Conservation (phyloP, 2,113 vertebrate species). For the Geococcyx californianus region DNA sequence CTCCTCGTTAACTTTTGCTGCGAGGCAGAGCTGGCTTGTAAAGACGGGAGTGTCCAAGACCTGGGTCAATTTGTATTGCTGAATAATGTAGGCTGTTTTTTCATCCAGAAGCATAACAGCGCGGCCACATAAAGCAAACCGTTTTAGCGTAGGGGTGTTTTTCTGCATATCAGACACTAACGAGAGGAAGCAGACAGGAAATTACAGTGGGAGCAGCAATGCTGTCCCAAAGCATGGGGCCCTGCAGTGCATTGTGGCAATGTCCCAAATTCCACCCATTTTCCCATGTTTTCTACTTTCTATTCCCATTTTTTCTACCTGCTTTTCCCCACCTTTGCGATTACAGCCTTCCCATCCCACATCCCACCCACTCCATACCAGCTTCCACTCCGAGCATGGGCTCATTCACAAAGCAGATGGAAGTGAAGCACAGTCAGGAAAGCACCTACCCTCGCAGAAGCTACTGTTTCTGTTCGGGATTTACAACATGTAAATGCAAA, state of each 20-base stretch:
- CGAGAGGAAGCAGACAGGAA: neutral
- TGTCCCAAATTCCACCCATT: neutral
- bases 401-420: neutral
- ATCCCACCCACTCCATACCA: neutral
- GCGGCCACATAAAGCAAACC: neutral
- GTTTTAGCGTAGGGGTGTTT: too few relatives aligned
- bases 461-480: neutral
- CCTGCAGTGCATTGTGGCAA: too few relatives aligned
- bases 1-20: neutral
- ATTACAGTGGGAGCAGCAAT: neutral
- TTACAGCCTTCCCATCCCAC: neutral
- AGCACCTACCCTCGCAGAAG: neutral
- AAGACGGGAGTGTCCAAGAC: neutral
- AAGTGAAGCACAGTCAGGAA: neutral
- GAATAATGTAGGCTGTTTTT: neutral
- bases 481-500: neutral
- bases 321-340: neutral
- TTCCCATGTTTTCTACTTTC: accelerated
- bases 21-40: neutral
- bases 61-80: neutral
- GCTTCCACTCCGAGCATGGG: neutral
- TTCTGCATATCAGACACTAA: neutral
- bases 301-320: neutral
- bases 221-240: neutral
- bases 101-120: neutral